Base-by-base conservation (phyloP, 2,888 invertebrate species). In the Euphydryas editha region DNA sequence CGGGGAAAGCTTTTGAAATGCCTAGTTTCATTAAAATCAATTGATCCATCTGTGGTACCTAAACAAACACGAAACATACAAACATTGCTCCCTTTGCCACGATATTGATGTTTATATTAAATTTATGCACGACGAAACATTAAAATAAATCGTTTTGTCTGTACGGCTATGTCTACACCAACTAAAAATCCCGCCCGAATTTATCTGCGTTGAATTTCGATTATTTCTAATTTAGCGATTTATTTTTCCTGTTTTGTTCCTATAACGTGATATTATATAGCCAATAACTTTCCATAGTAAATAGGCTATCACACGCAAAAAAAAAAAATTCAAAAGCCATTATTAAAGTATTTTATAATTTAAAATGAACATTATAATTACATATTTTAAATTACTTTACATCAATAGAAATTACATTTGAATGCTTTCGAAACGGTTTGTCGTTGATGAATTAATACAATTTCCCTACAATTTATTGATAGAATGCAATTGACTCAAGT, bases 401-500 rank as follows among this genome's bases (percentile, higher is more conserved):
- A 13, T 47, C 18, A 20, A 18, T 21, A 3, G 13, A 11, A 47
- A 47, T 47, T 11, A 20, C 4, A 21, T 47, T 20, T 47, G 18
- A 47, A 62, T 57, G 21, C 6, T 39, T 4, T 59, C 59, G 46
- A 65, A 68, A 68, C 62, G 58, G 54, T 58, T 64, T 51, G 60
- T 15, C 58, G 42, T 51, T 51, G 59, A 55, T 49, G 51, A 60
- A 44, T 24, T 51, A 51, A 49, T 24, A 51, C 42, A 36, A 36
- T 60, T 61, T 64, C 64, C 47, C 60, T 57, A 64, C 60, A 64
- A 64, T 68, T 68, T 60, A 68, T 64, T 68, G 65, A 68, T 54
- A 24, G 54, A 58, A 61, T 59, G 20, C 21, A 61, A 61, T 66
- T 37, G 49, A 39, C 47, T 47, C 58, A 68, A 55, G 65, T 37